These are phyloP conservation scores for Laticauda colubrina DNA, from an alignment of 2,113 vertebrate genomes.

Conservation along the genomic window DNA sequence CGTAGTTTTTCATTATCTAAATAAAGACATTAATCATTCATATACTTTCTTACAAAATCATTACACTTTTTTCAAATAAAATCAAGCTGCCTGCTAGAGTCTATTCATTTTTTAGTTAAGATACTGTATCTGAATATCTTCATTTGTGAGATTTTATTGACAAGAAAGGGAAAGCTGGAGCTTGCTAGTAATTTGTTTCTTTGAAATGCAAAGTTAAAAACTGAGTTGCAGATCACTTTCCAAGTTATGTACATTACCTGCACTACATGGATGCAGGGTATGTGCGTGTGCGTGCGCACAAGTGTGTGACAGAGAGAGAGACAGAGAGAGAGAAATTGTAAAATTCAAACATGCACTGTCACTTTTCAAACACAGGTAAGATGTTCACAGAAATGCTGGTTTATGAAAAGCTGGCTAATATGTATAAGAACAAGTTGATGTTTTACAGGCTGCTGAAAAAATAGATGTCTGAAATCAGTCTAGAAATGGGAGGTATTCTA, in stretches of 20 bases:
- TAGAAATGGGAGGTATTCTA: background rate
- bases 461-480: background rate
- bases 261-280: rapidly evolving
- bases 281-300: background rate
- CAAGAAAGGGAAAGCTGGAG: background rate
- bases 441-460: background rate
- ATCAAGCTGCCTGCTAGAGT: slow-evolving; percentile 31
- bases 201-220: rapidly evolving
- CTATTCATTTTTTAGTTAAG: slow-evolving; percentile 27
- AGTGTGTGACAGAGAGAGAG: background rate
- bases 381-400: background rate
- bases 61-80: slow-evolving; percentile 51
- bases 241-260: background rate
- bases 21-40: slow-evolving; percentile 55
- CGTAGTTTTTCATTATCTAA: slow-evolving; percentile 16
- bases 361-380: background rate
- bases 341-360: slow-evolving; percentile 9
- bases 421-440: background rate
- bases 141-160: background rate
- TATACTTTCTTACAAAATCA: slow-evolving; percentile 50
- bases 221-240: rapidly evolving
- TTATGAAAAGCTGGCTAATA: background rate
- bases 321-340: slow-evolving; percentile 7
- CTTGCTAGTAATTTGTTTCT: background rate
- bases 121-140: background rate